Evolutionary conservation across 2,888 invertebrate species (phyloP).

Genomic region (Sinelater perroti): DNA sequence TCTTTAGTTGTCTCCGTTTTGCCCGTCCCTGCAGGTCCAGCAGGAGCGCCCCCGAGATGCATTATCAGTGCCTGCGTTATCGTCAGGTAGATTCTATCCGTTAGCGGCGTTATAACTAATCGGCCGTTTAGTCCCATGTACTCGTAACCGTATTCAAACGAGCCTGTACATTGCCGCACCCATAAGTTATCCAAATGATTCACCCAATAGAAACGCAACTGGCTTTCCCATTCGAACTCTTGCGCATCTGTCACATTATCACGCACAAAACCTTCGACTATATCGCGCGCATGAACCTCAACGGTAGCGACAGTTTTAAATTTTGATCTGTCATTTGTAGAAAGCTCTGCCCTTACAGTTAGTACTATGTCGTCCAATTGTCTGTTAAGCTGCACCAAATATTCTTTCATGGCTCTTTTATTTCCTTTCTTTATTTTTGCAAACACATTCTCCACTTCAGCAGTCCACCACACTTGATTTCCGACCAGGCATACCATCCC

Average conservation of each 20-base stretch:
- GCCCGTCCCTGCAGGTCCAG: slow-evolving; percentile 84
- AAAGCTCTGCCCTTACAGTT: slow-evolving; percentile 75
- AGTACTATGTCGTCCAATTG: slow-evolving; percentile 87
- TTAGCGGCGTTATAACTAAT: slow-evolving; percentile 90
- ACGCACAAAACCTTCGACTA: slow-evolving; percentile 82
- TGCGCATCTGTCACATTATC: slow-evolving; percentile 83
- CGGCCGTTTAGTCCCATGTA: slow-evolving; percentile 95
- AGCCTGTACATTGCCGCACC: slow-evolving; percentile 85
- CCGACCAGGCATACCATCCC: slow-evolving; percentile 73
- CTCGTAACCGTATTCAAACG: slow-evolving; percentile 93
- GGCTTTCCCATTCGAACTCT: slow-evolving; percentile 95
- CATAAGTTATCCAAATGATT: slow-evolving; percentile 81
- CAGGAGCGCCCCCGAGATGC: slow-evolving; percentile 91
- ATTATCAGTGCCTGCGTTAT: slow-evolving; percentile 92
- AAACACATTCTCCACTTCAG: slow-evolving; percentile 92
- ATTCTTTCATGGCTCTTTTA: slow-evolving; percentile 91
- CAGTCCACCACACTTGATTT: slow-evolving; percentile 96
- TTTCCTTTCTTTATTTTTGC: slow-evolving; percentile 74
- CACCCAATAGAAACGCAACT: slow-evolving; percentile 91
- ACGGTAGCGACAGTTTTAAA: slow-evolving; percentile 90
- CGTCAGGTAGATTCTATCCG: slow-evolving; percentile 91
- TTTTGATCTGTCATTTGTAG: slow-evolving; percentile 84
- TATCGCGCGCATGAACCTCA: slow-evolving; percentile 92
- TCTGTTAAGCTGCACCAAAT: slow-evolving; percentile 78
- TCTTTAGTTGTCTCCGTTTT: slow-evolving; percentile 95